phyloP scores from a whole-genome alignment of 2,797 vertebrate genomes.

The Myiotriccus ornatus region DNA sequence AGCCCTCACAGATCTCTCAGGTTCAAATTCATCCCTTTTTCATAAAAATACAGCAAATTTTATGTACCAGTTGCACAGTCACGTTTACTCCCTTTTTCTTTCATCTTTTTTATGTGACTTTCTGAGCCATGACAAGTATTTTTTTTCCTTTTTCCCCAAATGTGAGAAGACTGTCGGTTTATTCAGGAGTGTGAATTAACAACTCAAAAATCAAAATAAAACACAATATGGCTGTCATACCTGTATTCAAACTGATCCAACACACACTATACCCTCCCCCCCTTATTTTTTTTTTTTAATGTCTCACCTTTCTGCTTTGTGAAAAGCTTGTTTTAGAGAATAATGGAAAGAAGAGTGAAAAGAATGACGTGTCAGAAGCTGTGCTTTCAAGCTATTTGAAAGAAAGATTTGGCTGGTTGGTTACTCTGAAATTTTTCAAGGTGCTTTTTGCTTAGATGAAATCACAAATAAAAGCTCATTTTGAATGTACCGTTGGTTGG shows the following conservation, averaged over 20 bases:
- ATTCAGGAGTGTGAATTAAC: neutral
- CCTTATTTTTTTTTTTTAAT: too few species aligned
- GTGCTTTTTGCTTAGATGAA: neutral
- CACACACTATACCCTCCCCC: neutral
- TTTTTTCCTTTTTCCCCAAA: rapidly evolving
- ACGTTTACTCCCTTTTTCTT: neutral
- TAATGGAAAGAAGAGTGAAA: neutral
- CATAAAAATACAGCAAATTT: neutral
- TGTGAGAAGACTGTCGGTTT: neutral
- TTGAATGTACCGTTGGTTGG: neutral
- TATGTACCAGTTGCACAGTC: neutral
- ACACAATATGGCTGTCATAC: neutral
- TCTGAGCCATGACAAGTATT: neutral
- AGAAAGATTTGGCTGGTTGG: neutral
- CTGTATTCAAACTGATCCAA: neutral
- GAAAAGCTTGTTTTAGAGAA: neutral
- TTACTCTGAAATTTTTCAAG: neutral
- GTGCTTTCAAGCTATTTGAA: neutral
- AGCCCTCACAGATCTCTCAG: neutral
- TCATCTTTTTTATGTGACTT: neutral
- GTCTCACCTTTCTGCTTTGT: neutral
- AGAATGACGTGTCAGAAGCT: neutral
- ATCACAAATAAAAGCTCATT: neutral
- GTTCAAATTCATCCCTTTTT: neutral
- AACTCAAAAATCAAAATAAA: neutral